These are phyloP conservation scores for Peromyscus polionotus DNA, from an alignment of 2,113 vertebrate genomes.

Conservation along the genomic window DNA sequence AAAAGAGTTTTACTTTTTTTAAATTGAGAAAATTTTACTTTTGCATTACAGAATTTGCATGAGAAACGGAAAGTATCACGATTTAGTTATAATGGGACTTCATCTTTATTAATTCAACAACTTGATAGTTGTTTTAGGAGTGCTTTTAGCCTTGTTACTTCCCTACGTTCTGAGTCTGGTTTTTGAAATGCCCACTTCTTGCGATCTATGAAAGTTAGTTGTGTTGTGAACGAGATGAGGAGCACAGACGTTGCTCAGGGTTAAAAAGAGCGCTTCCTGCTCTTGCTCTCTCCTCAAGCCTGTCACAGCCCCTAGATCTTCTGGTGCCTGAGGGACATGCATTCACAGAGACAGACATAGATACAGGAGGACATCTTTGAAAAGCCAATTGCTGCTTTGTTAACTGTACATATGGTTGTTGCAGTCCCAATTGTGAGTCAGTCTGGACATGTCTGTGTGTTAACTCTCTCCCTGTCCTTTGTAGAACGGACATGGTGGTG, in stretches of 20 bases:
- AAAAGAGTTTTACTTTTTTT: no score
- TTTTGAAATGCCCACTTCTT: neutral
- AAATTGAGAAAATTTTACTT: neutral
- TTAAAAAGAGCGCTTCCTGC: neutral
- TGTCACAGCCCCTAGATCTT: neutral
- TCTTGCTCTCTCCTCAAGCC: neutral
- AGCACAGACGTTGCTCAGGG: neutral
- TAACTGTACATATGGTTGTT: neutral
- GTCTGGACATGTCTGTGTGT: neutral
- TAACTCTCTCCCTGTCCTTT: conserved; percentile 77
- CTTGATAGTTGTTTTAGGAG: conserved; percentile 4
- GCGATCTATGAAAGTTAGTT: neutral
- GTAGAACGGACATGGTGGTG: conserved; percentile 94
- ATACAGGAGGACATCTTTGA: neutral
- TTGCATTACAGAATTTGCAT: neutral
- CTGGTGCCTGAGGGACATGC: neutral
- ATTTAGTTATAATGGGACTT: neutral
- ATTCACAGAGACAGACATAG: no score
- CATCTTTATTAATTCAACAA: neutral
- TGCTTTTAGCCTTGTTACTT: neutral
- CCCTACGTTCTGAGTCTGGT: neutral
- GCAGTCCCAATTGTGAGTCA: neutral
- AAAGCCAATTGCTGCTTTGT: neutral
- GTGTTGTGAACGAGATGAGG: neutral
- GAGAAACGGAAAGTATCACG: neutral